Conservation (phyloP, 2,113 vertebrate genomes). For the Seriola quinqueradiata region DNA sequence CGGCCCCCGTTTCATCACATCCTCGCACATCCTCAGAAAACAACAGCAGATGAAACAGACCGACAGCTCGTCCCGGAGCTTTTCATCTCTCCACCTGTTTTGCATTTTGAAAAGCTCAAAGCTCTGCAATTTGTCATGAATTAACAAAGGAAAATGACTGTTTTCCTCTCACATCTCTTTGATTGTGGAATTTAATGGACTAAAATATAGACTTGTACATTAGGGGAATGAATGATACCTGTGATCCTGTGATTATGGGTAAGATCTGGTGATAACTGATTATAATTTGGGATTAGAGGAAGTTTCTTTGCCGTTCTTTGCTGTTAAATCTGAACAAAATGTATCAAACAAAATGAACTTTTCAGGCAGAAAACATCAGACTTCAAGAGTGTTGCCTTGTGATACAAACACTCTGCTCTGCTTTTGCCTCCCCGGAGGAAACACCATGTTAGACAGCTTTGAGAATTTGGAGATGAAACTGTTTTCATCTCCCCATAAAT, state of each 20-base stretch:
- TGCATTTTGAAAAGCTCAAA: constrained; percentile 50
- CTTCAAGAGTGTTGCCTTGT: background rate
- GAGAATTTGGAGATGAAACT: background rate
- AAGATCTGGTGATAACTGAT: background rate
- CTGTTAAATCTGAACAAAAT: background rate
- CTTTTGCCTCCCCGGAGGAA: background rate
- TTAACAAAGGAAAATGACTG: constrained; percentile 18
- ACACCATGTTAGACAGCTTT: background rate
- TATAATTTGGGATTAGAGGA: background rate
- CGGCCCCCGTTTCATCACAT: constrained; percentile 14
- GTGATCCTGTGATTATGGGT: background rate
- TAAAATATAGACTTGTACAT: background rate
- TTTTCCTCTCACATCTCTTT: background rate
- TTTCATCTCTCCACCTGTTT: constrained; percentile 67
- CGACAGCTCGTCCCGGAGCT: constrained; percentile 21
- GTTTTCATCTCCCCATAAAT: background rate
- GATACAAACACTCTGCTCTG: background rate
- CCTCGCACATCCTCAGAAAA: background rate
- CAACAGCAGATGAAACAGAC: constrained; percentile 42
- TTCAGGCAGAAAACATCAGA: background rate
- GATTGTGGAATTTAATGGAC: background rate
- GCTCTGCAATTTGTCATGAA: constrained; percentile 25
- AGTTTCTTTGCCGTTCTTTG: background rate
- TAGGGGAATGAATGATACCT: background rate
- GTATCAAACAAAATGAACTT: background rate